Evolutionary conservation across 92 coral and sea anemone genomes (phyloP), one percentile per base, ranked within the genome.

Genomic region (Nematostella vectensis): DNA sequence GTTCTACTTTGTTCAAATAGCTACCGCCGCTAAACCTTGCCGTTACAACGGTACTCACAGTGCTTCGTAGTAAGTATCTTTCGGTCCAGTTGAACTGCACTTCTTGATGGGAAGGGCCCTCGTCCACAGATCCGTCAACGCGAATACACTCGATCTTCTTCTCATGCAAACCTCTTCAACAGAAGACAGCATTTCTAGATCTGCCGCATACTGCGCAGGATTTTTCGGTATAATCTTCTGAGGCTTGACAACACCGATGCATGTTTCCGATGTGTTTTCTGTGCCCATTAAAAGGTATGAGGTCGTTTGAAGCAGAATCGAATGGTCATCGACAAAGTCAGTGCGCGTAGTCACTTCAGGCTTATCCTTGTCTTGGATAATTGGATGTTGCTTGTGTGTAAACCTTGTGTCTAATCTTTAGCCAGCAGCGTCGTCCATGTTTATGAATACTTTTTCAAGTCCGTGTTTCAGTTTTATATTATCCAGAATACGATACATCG

Each of bases 51-150:
- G 42, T 36, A 36, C 42, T 8, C 42, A 36, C 15, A 8, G 9
- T 36, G 8, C 42, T 15, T 15, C 9, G 8, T 8, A 8, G 8
- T 15, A 57, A 31, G 54, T 74, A 74, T 28, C 80, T 28, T 52
- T 74, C 80, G 13, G 70, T 62, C 83, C 72, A 69, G 36, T 47
- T 30, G 36, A 70, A 77, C 57, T 70, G 84, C 16, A 77, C 78
- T 30, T 77, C 69, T 8, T 42, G 24, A 55, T 57, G 74, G 0
- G 65, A 63, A 11, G 79, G 79, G 0, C 71, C 63, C 38, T 78
- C 84, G 45, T 70, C 84, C 17, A 60, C 55, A 0, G 78, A 52
- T 0, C 78, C 84, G 36, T 77, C 78, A 2, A 77, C 78, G 6
- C 74, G 43, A 1, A 77, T 63, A 31, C 78, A 51, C 11, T 70